A percentile compares a stretch with the other conserved stretches of the same genome.
Conservation (phyloP, 1,140 invertebrate species). For the Cyclina sinensis region DNA sequence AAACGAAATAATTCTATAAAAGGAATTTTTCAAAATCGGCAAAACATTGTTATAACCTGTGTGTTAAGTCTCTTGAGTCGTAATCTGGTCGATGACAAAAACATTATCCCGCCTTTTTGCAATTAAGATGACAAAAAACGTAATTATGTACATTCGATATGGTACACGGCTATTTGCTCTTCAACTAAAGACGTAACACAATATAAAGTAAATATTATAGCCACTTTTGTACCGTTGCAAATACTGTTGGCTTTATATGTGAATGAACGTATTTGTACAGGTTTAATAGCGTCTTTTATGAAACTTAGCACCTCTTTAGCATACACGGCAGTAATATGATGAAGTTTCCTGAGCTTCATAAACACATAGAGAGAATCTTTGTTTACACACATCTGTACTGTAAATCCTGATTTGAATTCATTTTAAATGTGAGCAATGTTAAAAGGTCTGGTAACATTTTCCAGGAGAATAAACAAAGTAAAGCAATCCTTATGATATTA, state of each 20-base stretch:
- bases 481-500: too few species aligned
- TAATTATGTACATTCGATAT: constrained; percentile 46
- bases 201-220: constrained; percentile 42
- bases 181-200: constrained; percentile 20
- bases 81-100: constrained; percentile 28
- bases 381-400: too few species aligned
- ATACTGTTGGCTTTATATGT: constrained; percentile 11
- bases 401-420: not conserved
- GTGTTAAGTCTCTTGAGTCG: constrained; percentile 16
- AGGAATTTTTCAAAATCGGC: not conserved
- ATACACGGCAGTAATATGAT: not conserved
- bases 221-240: not conserved
- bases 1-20: constrained; percentile 15
- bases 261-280: constrained; percentile 52
- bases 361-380: not conserved
- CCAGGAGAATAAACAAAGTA: too few species aligned
- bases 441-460: too few species aligned
- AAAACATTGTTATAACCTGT: constrained; percentile 22
- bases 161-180: constrained; percentile 27
- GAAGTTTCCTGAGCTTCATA: constrained; percentile 24
- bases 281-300: constrained; percentile 35
- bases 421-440: not conserved
- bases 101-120: constrained; percentile 48
- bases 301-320: constrained; percentile 25
- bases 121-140: constrained; percentile 37